Percentiles rank a stretch among this genome's conserved stretches.
Conservation (phyloP, 1,140 invertebrate genomes). For the Alviniconcha marisindica region DNA sequence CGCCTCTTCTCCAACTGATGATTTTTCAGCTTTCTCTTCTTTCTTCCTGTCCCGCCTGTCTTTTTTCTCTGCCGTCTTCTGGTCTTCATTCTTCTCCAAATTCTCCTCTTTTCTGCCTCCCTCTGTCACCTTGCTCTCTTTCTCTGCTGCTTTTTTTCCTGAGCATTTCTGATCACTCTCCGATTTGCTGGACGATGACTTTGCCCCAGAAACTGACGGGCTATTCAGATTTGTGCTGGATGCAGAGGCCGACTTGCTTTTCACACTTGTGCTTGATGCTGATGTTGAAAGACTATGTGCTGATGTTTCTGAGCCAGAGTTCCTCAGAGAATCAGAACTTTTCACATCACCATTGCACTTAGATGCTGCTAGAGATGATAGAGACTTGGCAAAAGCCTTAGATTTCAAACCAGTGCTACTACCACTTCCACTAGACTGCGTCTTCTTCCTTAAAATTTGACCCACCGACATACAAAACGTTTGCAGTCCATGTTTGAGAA, state of each 20-base stretch:
- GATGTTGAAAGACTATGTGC: background rate
- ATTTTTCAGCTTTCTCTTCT: slow-evolving; percentile 28
- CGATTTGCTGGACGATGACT: slow-evolving; percentile 31
- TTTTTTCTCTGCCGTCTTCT: background rate
- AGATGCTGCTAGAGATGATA: background rate
- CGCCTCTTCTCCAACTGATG: no score
- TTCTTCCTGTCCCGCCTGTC: background rate
- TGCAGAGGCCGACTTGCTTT: background rate
- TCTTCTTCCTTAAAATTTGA: slow-evolving; percentile 1
- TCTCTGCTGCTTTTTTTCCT: slow-evolving; percentile 32
- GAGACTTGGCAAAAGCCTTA: background rate
- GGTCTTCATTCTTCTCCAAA: slow-evolving; percentile 12
- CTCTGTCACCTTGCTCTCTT: no score
- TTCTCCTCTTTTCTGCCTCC: slow-evolving; percentile 30
- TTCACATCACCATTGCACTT: background rate
- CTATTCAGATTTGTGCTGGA: background rate
- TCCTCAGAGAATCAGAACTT: background rate
- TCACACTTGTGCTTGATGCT: background rate
- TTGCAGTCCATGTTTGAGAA: slow-evolving; percentile 36
- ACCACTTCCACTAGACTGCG: slow-evolving; percentile 28
- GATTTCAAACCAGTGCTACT: slow-evolving; percentile 17
- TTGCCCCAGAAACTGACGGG: background rate
- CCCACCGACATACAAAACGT: slow-evolving; percentile 39
- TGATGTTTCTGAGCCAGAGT: slow-evolving; percentile 16
- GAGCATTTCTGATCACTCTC: background rate